These are phyloP conservation scores for Diacarnus erythraeanus DNA, from an alignment of 37 sponge, comb jelly and placozoan species.

Conservation along the genomic window DNA sequence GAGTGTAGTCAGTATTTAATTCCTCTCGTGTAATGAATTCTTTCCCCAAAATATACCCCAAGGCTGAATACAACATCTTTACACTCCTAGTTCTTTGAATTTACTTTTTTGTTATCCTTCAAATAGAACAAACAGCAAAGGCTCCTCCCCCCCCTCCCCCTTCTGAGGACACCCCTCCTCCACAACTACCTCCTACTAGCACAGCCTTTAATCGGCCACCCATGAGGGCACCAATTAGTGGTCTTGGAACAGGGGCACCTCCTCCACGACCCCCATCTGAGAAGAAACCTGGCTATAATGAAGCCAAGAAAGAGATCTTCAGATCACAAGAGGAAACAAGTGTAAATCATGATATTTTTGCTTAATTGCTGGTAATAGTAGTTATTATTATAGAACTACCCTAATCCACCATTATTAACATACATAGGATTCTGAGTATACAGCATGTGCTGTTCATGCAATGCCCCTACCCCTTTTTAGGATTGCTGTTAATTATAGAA, in stretches of 20 bases:
- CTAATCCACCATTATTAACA: too few species aligned
- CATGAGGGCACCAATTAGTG: neutral
- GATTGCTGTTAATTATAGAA: too few species aligned
- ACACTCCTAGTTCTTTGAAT: too few species aligned
- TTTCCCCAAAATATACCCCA: too few species aligned
- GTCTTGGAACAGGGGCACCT: neutral
- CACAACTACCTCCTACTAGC: neutral
- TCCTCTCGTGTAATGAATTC: too few species aligned
- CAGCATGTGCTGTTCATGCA: too few species aligned
- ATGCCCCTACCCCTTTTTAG: too few species aligned
- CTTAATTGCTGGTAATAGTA: too few species aligned
- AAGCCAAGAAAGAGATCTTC: neutral
- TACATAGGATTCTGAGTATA: too few species aligned
- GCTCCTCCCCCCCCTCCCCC: neutral
- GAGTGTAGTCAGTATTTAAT: neutral
- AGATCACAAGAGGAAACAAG: neutral
- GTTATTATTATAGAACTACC: too few species aligned
- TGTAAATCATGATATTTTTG: too few species aligned
- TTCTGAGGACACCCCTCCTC: neutral
- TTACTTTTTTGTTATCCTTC: neutral
- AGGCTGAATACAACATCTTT: too few species aligned
- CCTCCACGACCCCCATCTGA: neutral
- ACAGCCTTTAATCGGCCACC: neutral
- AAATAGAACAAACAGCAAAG: neutral
- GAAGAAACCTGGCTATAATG: neutral